A percentile compares a stretch with the other conserved stretches of the same genome.
These are phyloP conservation scores for Tyria jacobaeae DNA, from an alignment of 2,888 invertebrate genomes.

Conservation along the genomic window DNA sequence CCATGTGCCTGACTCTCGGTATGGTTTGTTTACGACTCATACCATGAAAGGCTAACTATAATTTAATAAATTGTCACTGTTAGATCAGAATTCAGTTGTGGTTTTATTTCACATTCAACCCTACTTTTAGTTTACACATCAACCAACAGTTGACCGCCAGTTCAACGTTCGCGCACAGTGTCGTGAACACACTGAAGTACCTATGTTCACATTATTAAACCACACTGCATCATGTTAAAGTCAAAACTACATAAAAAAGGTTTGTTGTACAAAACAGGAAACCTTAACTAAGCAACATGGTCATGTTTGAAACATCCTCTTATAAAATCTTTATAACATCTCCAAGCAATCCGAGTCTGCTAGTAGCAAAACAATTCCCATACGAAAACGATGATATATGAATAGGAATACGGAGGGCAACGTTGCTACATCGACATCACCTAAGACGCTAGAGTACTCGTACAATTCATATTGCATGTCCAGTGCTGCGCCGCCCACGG, in stretches of 20 bases:
- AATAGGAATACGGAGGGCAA: conserved; percentile 40
- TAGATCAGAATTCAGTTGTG: too few relatives aligned
- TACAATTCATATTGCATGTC: conserved; percentile 82
- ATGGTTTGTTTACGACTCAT: too few relatives aligned
- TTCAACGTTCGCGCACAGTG: too few relatives aligned
- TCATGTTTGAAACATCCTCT: not conserved
- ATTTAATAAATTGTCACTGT: too few relatives aligned
- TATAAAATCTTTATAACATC: conserved; percentile 2
- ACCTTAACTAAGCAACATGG: too few relatives aligned
- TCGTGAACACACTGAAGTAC: too few relatives aligned
- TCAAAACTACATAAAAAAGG: not conserved
- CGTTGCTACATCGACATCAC: conserved; percentile 46
- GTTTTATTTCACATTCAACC: too few relatives aligned
- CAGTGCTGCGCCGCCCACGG: conserved; percentile 81
- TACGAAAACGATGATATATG: conserved; percentile 53
- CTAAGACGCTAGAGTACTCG: conserved; percentile 56
- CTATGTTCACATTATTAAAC: too few relatives aligned
- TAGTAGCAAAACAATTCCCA: conserved; percentile 49
- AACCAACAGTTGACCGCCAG: too few relatives aligned
- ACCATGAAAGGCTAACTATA: too few relatives aligned
- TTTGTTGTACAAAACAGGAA: not conserved
- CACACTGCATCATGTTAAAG: not conserved
- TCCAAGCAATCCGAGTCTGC: conserved; percentile 5
- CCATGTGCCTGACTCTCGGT: too few relatives aligned
- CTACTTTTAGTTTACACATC: too few relatives aligned